phyloP scores from a whole-genome alignment of 2,113 vertebrate species.

The Clarias gariepinus region DNA sequence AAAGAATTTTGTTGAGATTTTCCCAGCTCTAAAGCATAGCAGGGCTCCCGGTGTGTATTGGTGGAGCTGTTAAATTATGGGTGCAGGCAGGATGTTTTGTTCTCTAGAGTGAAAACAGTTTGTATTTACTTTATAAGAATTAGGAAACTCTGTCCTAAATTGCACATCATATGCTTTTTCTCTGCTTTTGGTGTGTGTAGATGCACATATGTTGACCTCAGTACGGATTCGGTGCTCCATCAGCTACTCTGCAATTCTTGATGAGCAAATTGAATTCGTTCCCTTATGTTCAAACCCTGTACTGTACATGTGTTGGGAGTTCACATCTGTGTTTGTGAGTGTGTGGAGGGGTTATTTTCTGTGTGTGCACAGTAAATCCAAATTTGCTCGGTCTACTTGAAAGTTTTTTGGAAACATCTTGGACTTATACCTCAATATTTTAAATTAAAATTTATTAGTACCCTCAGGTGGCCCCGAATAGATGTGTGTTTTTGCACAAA shows the following conservation, averaged over 20 bases:
- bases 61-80: slow-evolving; percentile 35
- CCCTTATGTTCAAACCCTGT: slow-evolving; percentile 25
- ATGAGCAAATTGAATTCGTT: slow-evolving; percentile 26
- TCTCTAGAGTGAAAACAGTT: slow-evolving; percentile 22
- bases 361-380: slow-evolving; percentile 3
- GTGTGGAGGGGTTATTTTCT: not conserved
- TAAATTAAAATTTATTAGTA: no score
- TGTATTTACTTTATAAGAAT: slow-evolving; percentile 16
- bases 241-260: slow-evolving; percentile 21
- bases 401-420: no score
- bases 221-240: slow-evolving; percentile 32
- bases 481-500: not conserved
- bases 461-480: no score
- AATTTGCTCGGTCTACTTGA: no score
- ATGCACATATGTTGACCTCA: not conserved
- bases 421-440: no score
- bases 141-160: not conserved
- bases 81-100: slow-evolving; percentile 34
- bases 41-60: slow-evolving; percentile 12
- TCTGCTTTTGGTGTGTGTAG: not conserved
- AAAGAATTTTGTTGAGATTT: slow-evolving; percentile 54
- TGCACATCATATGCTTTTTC: not conserved
- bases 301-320: not conserved
- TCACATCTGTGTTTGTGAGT: slow-evolving; percentile 32
- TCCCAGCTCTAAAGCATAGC: slow-evolving; percentile 32